phyloP scores from a whole-genome alignment of 1,140 invertebrate genomes.

The Parasteatoda tepidariorum region DNA sequence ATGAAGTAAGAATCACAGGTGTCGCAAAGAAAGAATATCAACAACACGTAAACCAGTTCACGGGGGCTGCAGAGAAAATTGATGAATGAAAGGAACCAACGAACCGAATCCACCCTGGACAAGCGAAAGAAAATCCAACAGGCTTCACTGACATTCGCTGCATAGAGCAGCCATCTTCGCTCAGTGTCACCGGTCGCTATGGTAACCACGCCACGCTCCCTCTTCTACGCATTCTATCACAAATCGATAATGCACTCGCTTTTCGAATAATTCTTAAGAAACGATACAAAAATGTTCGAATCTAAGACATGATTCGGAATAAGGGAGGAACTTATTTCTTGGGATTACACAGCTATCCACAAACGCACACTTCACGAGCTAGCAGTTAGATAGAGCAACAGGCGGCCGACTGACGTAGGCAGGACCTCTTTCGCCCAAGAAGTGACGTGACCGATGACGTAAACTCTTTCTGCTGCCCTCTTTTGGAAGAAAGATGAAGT shows the following conservation, averaged over 20 bases:
- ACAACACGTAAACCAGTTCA: not conserved
- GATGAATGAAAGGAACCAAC: not conserved
- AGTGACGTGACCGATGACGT: too few relatives aligned
- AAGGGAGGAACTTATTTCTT: not conserved
- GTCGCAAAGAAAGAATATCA: not conserved
- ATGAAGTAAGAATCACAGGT: not conserved
- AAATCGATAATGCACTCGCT: too few relatives aligned
- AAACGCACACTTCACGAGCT: not conserved
- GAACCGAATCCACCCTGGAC: not conserved
- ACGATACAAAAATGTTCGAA: too few relatives aligned
- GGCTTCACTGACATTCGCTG: constrained; percentile 9
- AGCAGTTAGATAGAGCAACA: constrained; percentile 28
- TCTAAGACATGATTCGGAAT: too few relatives aligned
- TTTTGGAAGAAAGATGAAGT: not conserved
- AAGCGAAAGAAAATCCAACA: constrained; percentile 11
- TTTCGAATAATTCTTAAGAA: too few relatives aligned
- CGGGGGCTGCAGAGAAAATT: not conserved
- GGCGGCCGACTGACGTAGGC: constrained; percentile 31
- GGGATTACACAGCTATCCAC: not conserved
- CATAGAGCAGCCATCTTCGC: constrained; percentile 3
- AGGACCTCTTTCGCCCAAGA: not conserved
- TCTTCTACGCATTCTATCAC: not conserved
- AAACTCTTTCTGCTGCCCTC: constrained; percentile 11
- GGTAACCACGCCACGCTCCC: constrained; percentile 1
- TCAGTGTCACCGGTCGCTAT: constrained; percentile 48